Evolutionary conservation across 2,113 vertebrate species (phyloP).

Genomic region (Pleuronectes platessa): DNA sequence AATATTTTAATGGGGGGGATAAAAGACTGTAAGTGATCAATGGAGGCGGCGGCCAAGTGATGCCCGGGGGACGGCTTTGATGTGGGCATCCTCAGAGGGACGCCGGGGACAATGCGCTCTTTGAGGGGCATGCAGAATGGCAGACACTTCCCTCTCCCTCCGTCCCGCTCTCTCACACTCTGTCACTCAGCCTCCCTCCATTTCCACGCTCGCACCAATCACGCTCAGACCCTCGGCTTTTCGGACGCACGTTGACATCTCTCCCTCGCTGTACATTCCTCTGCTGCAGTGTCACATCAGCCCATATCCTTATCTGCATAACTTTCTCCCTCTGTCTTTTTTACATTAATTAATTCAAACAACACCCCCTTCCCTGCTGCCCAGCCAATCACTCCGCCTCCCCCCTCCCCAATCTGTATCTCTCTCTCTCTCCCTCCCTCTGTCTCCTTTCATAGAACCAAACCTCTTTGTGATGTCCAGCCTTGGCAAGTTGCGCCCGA

Average conservation of each 20-base stretch:
- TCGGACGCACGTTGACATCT: constrained; percentile 21
- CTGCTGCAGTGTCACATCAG: constrained; percentile 57
- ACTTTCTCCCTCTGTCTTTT: constrained; percentile 71
- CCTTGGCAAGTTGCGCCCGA: constrained; percentile 83
- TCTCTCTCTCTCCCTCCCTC: constrained; percentile 56
- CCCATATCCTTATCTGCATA: constrained; percentile 65
- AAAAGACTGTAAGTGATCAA: constrained; percentile 92
- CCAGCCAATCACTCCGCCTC: constrained; percentile 73
- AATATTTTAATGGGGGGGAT: constrained; percentile 85
- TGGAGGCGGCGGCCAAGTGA: constrained; percentile 85
- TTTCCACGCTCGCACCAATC: constrained; percentile 25
- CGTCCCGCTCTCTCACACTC: constrained; percentile 52
- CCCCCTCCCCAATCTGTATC: constrained; percentile 62
- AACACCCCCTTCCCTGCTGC: constrained; percentile 77
- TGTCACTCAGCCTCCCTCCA: constrained; percentile 42
- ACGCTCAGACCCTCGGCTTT: constrained; percentile 26
- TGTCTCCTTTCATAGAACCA: constrained; percentile 81
- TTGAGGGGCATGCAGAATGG: constrained; percentile 81
- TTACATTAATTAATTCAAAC: constrained; percentile 81
- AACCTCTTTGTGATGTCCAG: constrained; percentile 81
- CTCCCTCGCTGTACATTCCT: constrained; percentile 43
- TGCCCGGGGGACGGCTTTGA: constrained; percentile 87
- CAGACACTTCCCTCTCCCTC: constrained; percentile 75
- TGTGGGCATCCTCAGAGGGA: constrained; percentile 85
- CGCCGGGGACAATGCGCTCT: constrained; percentile 84